Evolutionary conservation across 2,888 invertebrate species (phyloP), one percentile per base, ranked within the genome.

Genomic region (Pyrocoelia pectoralis): DNA sequence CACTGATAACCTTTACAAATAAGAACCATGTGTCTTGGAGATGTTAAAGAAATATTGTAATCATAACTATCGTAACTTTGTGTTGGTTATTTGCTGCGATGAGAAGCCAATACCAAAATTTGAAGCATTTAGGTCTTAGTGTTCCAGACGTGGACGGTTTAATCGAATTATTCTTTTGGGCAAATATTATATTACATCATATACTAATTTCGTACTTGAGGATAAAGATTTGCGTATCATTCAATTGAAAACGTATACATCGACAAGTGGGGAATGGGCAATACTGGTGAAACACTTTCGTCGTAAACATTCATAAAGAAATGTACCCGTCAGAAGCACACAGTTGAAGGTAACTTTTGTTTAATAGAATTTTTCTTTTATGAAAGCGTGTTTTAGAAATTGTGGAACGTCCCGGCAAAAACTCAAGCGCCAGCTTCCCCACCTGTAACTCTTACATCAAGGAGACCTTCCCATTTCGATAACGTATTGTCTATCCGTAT

Each of bases 131-230:
- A 8, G 2, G 8, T 24, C 50, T 50, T 1, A 24, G 13, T 5
- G 18, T 50, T 5, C 50, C 50, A 13, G 14, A 24, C 10, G 12
- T 24, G 10, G 8, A 24, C 3, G 50, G 29, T 13, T 12, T 50
- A 28, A 6, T n/a, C 4, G 50, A 50, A 14, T 50, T 50, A 8
- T 50, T 28, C 12, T 50, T 50, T 19, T 50, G 50, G 50, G 50
- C 18, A 28, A 50, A 50, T 24, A 50, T 50, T n/a, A n/a, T n/a
- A n/a, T n/a, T n/a, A n/a, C n/a, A n/a, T n/a, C n/a, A n/a, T n/a
- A n/a, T n/a, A n/a, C n/a, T 28, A 50, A 50, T 12, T 9, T 13
- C 3, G 19, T 8, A 24, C 15, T 50, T 8, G 28, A 19, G 5
- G 29, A 13, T 3, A 19, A 29, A 12, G 15, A 50, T 50, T 28